Base-by-base conservation (phyloP, 37 sponge, comb jelly and placozoan species). In the Oscarella lobularis region DNA sequence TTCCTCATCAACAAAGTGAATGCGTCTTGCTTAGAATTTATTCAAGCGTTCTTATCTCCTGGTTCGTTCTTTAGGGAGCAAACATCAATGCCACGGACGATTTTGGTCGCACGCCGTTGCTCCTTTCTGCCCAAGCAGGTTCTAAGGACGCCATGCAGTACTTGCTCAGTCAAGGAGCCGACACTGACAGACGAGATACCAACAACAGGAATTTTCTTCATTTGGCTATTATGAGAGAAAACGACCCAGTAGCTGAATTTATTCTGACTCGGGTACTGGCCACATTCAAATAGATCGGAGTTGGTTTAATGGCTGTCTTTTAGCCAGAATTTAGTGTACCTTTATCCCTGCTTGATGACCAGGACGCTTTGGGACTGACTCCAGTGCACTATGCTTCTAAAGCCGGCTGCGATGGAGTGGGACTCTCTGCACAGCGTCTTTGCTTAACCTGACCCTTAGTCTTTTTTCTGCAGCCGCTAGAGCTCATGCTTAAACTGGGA, bases 51-150 rank as follows among this genome's bases (percentile, higher is more conserved):
- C 20, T 48, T n/a, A n/a, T n/a, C n/a, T n/a, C n/a, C n/a, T n/a
- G n/a, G 20, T 9, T 48, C 34, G 31, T 68, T 2, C 39, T 66
- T 2, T 77, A 70, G 79, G 79, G 79, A 77, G 79, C 37, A 2
- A 78, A 78, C 74, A 77, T 78, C 27, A 76, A 84, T 72, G 82
- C 82, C 37, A 41, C 37, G 40, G 86, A 91, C 48, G 74, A 81
- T 3, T 41, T 86, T 33, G 92, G 91, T 2, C 78, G 87, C 80
- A 95, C 92, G 31, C 86, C 95, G 2, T 67, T 95, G 27, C 95
- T 88, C 67, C 36, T 85, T 41, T 86, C 95, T 35, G 80, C 77
- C 32, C 14, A 31, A 0, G 66, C 84, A 31, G 73, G 71, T 0
- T 75, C 80, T 14, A 29, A 37, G 0, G 84, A 79, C 39, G 78